Evolutionary conservation across 1,140 invertebrate species (phyloP), one percentile per base, ranked within the genome.

Genomic region (Scaptomyza pallida): DNA sequence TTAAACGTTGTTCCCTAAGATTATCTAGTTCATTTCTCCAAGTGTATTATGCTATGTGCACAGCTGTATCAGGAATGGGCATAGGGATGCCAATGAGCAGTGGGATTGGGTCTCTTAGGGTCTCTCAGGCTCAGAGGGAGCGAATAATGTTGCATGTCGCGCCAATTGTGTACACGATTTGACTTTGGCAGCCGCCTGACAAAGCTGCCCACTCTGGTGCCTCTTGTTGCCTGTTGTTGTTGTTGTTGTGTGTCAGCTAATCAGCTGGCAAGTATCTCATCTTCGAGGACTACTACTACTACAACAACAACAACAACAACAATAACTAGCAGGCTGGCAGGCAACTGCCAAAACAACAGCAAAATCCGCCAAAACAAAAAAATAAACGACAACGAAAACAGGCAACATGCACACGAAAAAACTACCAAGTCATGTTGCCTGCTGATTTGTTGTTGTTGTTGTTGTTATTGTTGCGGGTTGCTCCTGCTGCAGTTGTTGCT

Each of bases 91-190:
- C 21, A 23, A 23, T 3, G 21, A 3, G 21, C 21, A 23, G 21
- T 61, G 75, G 70, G 59, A 43, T 71, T 52, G 63, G 61, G 61
- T 55, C 63, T 57, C 41, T 41, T 61, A 45, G 26, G 57, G 17
- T 35, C 26, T 0, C 26, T 1, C 8, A 30, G 26, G 26, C 26
- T n/a, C n/a, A 30, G 26, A 30, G 26, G 26, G 26, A 65, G 69
- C 76, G 76, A 89, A 83, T 83, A 89, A 85, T 89, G 83, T 89
- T 89, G 83, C 83, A 89, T 89, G 83, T 89, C 85, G 83, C 85
- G 83, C 83, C 85, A 89, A 89, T 89, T 89, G 85, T 89, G 83
- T 89, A 89, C 83, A 89, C 83, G 85, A 89, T 89, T 89, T 89
- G 83, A 89, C 83, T 88, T 88, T 88, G 83, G 79, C 83, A 86